Evolutionary conservation across 2,888 invertebrate genomes (phyloP), one percentile per base, ranked within the genome.

Genomic region (Chalcis sispes): DNA sequence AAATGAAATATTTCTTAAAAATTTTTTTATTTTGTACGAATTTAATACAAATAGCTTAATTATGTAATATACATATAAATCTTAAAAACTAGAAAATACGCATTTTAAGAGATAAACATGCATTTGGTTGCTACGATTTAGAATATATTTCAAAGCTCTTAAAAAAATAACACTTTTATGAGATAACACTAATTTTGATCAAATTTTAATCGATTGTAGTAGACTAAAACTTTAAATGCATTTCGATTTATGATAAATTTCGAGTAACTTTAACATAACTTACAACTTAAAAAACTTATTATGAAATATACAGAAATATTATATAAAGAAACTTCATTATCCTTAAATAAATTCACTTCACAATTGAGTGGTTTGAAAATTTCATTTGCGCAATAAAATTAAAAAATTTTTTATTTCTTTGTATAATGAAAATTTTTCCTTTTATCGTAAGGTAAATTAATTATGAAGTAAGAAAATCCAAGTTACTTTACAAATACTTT

Each of bases 21-120:
- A 46, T 72, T 56, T 64, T 69, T 74, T 75, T 75, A 61, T 71
- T 75, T 71, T 61, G 61, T 71, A 66, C 36, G 54, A 65, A 54
- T 75, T 59, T 54, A 56, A 75, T 75, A 75, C 75, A 75, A 75
- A 75, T 71, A 61, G 15, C 52, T 66, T 75, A 64, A 42, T 50
- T 8, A 46, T 52, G n/a, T n/a, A n/a, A 58, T 36, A 36, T 20
- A 52, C 29, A 74, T 40, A 59, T 66, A 66, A 61, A 54, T 71
- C 42, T 59, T 71, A 75, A 18, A 36, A 8, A 66, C 42, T 71
- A 66, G 32, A 52, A 18, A 42, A 75, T 71, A 54, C 58, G 54
- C 50, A 13, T 48, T 64, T 56, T 36, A 25, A 74, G 42, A 52
- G 20, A 20, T 3, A 20, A 74, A 61, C 5, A 56, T 36, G 5